A percentile compares a stretch with the other conserved stretches of the same genome.
Conservation (phyloP, 2,888 invertebrate species). For the Melinopterus prodromus region DNA sequence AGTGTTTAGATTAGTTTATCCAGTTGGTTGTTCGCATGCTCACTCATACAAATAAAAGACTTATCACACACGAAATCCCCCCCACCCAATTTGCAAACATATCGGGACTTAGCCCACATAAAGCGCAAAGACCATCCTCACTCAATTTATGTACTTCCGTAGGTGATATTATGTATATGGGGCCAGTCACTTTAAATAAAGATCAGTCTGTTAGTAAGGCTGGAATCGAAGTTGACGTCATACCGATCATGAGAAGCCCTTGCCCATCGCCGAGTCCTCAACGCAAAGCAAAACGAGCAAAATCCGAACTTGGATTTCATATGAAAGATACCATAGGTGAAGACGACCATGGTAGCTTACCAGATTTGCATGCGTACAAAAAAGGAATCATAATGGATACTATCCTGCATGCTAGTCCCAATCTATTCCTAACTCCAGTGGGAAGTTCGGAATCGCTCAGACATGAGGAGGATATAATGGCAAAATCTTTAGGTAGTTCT, state of each 20-base stretch:
- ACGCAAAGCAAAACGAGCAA: constrained; percentile 52
- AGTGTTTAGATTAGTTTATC: not conserved
- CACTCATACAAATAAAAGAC: constrained; percentile 31
- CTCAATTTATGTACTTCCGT: constrained; percentile 40
- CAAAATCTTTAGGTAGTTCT: constrained; percentile 52
- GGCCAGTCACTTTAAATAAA: constrained; percentile 61
- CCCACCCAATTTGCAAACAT: constrained; percentile 50
- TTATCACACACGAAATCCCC: constrained; percentile 13
- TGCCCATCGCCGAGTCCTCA: constrained; percentile 54
- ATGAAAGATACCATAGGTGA: constrained; percentile 41
- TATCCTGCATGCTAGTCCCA: constrained; percentile 53
- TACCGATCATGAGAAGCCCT: constrained; percentile 60
- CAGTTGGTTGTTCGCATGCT: constrained; percentile 31
- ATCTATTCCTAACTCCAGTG: constrained; percentile 49
- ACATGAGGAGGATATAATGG: constrained; percentile 44
- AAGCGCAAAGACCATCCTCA: not conserved
- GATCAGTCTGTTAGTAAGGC: constrained; percentile 68
- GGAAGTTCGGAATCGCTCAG: constrained; percentile 54
- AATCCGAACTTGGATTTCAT: constrained; percentile 55
- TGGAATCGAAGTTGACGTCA: constrained; percentile 61
- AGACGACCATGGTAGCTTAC: constrained; percentile 56
- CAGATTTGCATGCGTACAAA: constrained; percentile 52
- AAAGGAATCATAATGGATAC: constrained; percentile 52
- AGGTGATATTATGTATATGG: constrained; percentile 62
- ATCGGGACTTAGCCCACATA: constrained; percentile 51